Conservation (phyloP, 1,140 invertebrate genomes). For the Heterodera carotae region DNA sequence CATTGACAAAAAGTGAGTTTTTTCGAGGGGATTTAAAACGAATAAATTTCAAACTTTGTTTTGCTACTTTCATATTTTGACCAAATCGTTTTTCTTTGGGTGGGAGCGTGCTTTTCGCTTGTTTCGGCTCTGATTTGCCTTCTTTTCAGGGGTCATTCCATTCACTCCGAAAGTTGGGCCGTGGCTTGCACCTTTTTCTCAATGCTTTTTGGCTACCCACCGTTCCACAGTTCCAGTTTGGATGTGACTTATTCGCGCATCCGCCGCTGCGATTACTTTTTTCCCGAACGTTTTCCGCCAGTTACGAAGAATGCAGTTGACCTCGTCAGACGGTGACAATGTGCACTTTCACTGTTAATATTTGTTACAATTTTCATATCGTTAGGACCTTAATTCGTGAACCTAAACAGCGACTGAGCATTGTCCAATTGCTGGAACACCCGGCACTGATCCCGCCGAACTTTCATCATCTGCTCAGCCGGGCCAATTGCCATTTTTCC, state of each 20-base stretch:
- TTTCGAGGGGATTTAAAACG: too few species aligned
- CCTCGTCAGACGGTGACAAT: constrained; percentile 9
- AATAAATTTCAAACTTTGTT: too few species aligned
- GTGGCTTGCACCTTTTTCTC: constrained; percentile 52
- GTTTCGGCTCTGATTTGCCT: too few species aligned
- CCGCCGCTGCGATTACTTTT: constrained; percentile 43
- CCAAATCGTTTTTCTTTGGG: too few species aligned
- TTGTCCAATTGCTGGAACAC: constrained; percentile 45
- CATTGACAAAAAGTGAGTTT: constrained; percentile 28
- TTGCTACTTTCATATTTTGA: too few species aligned
- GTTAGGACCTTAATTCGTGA: constrained; percentile 45
- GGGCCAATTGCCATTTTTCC: not conserved
- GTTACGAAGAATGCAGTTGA: constrained; percentile 43
- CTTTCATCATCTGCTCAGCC: not conserved
- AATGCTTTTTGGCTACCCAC: constrained; percentile 46
- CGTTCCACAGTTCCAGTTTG: constrained; percentile 47
- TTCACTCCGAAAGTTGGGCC: constrained; percentile 47
- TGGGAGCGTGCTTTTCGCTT: too few species aligned
- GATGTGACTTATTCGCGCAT: constrained; percentile 41
- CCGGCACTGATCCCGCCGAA: constrained; percentile 22
- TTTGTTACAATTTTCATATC: not conserved
- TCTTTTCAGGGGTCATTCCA: constrained; percentile 34
- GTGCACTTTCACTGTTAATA: not conserved
- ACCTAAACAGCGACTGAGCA: constrained; percentile 39
- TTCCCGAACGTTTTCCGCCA: constrained; percentile 43